phyloP scores from a whole-genome alignment of 1,140 invertebrate species.

The Dolichoris vasculosae region DNA sequence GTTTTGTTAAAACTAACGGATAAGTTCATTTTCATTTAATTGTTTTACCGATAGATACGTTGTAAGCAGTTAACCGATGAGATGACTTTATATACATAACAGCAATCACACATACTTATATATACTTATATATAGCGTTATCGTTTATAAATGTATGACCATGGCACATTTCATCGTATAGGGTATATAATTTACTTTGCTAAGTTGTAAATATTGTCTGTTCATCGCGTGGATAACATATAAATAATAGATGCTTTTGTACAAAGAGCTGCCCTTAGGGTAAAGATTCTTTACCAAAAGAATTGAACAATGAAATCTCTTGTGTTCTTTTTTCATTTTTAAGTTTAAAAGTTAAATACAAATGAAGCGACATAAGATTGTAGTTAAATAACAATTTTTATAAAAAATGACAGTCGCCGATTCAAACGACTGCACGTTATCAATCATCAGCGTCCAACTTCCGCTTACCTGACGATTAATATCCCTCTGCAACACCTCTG shows the following conservation, averaged over 20 bases:
- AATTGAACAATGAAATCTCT: constrained; percentile 28
- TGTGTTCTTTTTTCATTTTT: constrained; percentile 30
- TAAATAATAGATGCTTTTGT: constrained; percentile 52
- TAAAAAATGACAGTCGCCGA: too few species aligned
- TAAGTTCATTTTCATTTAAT: constrained; percentile 34
- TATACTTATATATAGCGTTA: constrained; percentile 22
- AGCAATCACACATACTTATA: neutral
- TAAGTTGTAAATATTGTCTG: constrained; percentile 53
- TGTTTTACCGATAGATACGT: constrained; percentile 24
- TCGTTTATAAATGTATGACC: constrained; percentile 50
- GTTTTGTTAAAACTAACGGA: constrained; percentile 37
- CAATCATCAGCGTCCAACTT: too few species aligned
- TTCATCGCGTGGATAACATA: constrained; percentile 51
- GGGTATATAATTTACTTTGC: constrained; percentile 48
- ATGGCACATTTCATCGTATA: constrained; percentile 48
- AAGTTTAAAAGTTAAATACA: constrained; percentile 21
- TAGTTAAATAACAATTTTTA: constrained; percentile 34
- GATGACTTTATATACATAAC: constrained; percentile 23
- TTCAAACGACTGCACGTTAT: too few species aligned
- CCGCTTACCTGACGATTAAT: too few species aligned
- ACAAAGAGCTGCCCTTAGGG: constrained; percentile 48
- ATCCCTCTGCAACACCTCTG: too few species aligned
- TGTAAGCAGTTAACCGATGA: constrained; percentile 24
- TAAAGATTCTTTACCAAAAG: constrained; percentile 35
- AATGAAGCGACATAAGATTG: constrained; percentile 30